phyloP scores from a whole-genome alignment of 2,113 vertebrate species.

The Rhagologus leucostigma region DNA sequence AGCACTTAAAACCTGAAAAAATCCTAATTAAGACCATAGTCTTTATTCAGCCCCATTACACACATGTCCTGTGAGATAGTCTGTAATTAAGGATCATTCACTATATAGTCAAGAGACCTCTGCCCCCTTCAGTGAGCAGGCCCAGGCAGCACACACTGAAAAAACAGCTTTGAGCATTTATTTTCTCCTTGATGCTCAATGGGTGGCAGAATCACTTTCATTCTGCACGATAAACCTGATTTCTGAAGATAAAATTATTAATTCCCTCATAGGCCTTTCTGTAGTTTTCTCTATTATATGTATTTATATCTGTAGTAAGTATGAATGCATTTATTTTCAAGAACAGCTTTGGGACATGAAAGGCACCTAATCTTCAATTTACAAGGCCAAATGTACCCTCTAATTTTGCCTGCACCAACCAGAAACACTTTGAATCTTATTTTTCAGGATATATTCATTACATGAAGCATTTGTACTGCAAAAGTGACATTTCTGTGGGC shows the following conservation, averaged over 20 bases:
- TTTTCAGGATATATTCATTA: not conserved
- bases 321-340: not conserved
- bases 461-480: not conserved
- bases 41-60: not conserved
- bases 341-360: not conserved
- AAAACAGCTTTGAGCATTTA: not conserved
- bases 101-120: not conserved
- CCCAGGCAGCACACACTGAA: not conserved
- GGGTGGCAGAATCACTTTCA: not conserved
- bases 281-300: not conserved
- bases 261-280: not conserved
- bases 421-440: not conserved
- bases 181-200: not conserved
- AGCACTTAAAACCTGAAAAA: not conserved
- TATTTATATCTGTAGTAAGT: not conserved
- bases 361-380: not conserved
- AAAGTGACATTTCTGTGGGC: not conserved
- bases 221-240: not conserved
- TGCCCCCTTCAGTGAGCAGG: not conserved
- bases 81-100: not conserved
- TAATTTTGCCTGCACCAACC: not conserved
- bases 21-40: not conserved
- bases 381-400: not conserved
- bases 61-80: not conserved
- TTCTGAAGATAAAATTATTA: not conserved